Percentiles rank a stretch among this genome's conserved stretches.
Conservation (phyloP, 2,888 invertebrate genomes). For the Thera britannica region DNA sequence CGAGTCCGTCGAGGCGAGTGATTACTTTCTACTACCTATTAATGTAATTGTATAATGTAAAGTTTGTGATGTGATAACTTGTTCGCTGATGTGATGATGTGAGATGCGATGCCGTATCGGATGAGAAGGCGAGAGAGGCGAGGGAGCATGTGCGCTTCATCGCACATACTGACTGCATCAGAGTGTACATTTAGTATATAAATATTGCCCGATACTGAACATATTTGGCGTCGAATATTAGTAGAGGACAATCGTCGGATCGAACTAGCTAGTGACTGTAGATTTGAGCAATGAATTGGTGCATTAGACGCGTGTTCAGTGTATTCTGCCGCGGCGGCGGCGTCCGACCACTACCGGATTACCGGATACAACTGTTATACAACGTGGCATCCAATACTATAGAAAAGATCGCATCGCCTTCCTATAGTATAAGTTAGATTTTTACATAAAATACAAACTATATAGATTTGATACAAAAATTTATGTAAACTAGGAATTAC, state of each 20-base stretch:
- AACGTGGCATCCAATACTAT: constrained; percentile 19
- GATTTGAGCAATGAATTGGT: constrained; percentile 4
- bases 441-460: constrained; percentile 53
- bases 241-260: not conserved
- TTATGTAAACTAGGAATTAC: constrained; percentile 38
- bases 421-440: constrained; percentile 47
- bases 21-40: not conserved
- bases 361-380: constrained; percentile 1
- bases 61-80: constrained; percentile 27
- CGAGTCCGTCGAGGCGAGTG: too few relatives aligned
- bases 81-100: constrained; percentile 6
- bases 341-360: not conserved
- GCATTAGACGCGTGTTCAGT: constrained; percentile 1
- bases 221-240: too few relatives aligned
- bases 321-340: not conserved
- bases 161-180: too few relatives aligned
- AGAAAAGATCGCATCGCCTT: constrained; percentile 56
- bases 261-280: constrained; percentile 5
- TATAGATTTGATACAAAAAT: constrained; percentile 66
- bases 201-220: too few relatives aligned
- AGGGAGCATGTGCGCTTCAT: too few relatives aligned
- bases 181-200: too few relatives aligned
- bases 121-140: not conserved
- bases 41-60: constrained; percentile 23
- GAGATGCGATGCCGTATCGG: not conserved